phyloP scores from a whole-genome alignment of 2,888 invertebrate genomes.

The Tridacna crocea region DNA sequence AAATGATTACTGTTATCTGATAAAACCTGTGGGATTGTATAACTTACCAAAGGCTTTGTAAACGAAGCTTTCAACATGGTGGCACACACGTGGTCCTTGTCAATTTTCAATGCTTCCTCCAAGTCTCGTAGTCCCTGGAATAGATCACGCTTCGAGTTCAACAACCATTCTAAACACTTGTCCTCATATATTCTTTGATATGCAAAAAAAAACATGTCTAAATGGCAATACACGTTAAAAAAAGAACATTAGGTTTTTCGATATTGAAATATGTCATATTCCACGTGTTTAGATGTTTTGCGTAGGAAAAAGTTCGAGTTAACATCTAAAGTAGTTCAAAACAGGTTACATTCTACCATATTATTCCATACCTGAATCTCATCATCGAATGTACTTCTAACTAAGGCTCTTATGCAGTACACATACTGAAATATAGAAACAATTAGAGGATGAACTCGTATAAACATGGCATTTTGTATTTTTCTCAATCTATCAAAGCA shows the following conservation, averaged over 20 bases:
- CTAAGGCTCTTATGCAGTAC: conserved; percentile 78
- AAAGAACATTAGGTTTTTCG: too few species aligned
- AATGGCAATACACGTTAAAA: too few species aligned
- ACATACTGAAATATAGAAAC: conserved; percentile 71
- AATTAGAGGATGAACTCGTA: background rate
- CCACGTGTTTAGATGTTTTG: too few species aligned
- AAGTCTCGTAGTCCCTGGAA: conserved; percentile 75
- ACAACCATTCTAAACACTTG: background rate
- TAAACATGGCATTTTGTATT: too few species aligned
- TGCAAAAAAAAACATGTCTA: background rate
- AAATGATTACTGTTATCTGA: too few species aligned
- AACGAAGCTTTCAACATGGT: conserved; percentile 73
- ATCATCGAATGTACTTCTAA: conserved; percentile 71
- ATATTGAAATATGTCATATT: too few species aligned
- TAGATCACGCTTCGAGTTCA: background rate
- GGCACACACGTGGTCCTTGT: conserved; percentile 73
- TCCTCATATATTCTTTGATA: background rate
- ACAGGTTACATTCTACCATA: too few species aligned
- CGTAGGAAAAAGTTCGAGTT: too few species aligned
- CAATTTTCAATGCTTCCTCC: conserved; percentile 70
- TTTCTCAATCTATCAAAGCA: too few species aligned
- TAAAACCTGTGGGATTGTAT: background rate
- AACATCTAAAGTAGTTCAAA: too few species aligned
- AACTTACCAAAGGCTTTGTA: conserved; percentile 71
- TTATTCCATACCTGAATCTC: conserved; percentile 62